phyloP scores from a whole-genome alignment of 37 sponge, comb jelly and placozoan genomes.

The Beroe forskalii region DNA sequence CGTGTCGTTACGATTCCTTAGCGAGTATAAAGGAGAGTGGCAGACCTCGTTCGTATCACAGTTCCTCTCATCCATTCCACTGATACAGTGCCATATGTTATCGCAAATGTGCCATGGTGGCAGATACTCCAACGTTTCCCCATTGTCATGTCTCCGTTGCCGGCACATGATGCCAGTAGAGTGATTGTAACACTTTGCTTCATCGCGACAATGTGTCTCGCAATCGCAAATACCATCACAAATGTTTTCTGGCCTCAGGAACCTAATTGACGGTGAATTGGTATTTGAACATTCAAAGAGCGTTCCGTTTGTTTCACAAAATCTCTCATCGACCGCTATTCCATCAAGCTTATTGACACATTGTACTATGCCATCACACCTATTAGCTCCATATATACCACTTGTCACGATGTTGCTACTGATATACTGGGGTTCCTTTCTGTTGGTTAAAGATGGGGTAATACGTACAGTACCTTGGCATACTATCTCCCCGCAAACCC shows the following conservation, averaged over 20 bases:
- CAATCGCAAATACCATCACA: neutral
- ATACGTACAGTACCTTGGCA: too few species aligned
- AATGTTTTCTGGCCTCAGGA: neutral
- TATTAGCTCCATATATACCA: neutral
- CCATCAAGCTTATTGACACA: neutral
- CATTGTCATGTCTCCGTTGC: neutral
- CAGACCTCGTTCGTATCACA: neutral
- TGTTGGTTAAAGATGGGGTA: too few species aligned
- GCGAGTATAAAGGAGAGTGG: neutral
- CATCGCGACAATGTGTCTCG: neutral
- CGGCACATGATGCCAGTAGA: neutral
- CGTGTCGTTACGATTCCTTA: neutral
- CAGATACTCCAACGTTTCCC: neutral
- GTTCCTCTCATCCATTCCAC: neutral
- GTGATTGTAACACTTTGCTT: neutral
- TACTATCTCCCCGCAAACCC: neutral
- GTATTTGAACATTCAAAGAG: neutral
- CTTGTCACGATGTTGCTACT: neutral
- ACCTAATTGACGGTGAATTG: neutral
- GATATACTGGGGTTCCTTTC: too few species aligned
- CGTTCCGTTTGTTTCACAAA: neutral
- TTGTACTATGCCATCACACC: neutral
- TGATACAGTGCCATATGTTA: neutral
- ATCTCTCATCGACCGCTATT: neutral
- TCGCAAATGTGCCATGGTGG: neutral